These are phyloP conservation scores for Eulemur coronatus DNA, from an alignment of 2,797 vertebrate genomes.

Conservation along the genomic window DNA sequence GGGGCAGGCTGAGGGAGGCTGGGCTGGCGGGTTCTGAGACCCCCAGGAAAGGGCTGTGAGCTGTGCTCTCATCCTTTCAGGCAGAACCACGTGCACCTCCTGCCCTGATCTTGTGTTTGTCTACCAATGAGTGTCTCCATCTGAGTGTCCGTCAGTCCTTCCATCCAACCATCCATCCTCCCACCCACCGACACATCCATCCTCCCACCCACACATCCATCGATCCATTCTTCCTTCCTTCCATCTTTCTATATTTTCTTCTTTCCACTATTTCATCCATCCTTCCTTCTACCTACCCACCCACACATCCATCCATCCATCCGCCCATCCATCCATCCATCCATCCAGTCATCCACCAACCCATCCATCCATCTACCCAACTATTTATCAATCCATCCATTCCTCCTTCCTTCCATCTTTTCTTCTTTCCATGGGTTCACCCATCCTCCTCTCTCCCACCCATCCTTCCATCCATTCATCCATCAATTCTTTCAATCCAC, in stretches of 20 bases:
- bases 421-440: no score
- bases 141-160: not conserved
- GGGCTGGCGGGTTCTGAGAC: not conserved
- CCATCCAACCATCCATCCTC: not conserved
- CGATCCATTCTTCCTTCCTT: not conserved
- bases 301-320: accelerated
- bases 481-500: no score
- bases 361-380: accelerated
- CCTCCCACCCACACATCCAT: no score
- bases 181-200: no score
- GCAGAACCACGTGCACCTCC: not conserved
- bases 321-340: accelerated
- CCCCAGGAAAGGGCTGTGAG: not conserved
- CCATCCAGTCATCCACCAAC: no score
- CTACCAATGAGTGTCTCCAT: not conserved
- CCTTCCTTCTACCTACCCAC: accelerated
- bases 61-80: not conserved
- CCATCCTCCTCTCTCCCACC: no score
- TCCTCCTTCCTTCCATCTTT: no score
- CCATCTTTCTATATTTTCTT: not conserved
- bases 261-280: accelerated
- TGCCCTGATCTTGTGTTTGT: not conserved
- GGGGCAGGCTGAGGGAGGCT: not conserved
- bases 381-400: accelerated
- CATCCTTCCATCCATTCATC: no score